Base-by-base conservation (phyloP, 2,113 vertebrate species). In the Pollimyrus isidori region DNA sequence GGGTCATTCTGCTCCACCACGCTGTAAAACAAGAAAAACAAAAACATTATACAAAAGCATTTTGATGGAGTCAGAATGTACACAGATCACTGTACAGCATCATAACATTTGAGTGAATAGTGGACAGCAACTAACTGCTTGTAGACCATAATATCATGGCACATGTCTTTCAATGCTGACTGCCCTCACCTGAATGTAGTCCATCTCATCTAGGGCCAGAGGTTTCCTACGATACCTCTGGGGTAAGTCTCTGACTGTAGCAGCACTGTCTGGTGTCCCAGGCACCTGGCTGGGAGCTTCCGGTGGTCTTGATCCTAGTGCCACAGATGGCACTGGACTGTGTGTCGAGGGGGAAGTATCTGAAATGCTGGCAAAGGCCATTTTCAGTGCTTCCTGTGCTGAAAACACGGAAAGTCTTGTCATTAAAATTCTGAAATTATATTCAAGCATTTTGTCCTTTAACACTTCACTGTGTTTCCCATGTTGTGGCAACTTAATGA, bases 1-100 rank as follows among this genome's bases (percentile, higher is more conserved):
- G 52, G 52, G 53, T 96, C 93, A 96, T 90, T 96, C 96, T 23
- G 96, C 95, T 91, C 96, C 96, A 4, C 96, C 95, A 5, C 94
- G 95, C 96, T 96, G 94, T 39, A 89, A 73, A 50, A 39, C n/a
- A 52, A n/a, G 65, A 42, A 46, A 48, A 89, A 45, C 7, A 7
- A 84, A 48, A 4, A 17, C 13, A 13, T 10, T 88, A 35, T 58
- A 80, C 9, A 15, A 80, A 26, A 19, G 26, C 13, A 53, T 87
- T 87, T 7, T 87, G n/a, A 35, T 39, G 19, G 17, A 53, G 45
- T 58, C 13, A 15, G 49, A 19, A 89, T 26, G 21, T 23, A n/a
- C 73, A 15, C 23, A 19, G 23, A 35, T 15, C 39, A n/a, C 1
- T 53, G 65, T 52, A 87, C 30, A 90, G 4, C 48, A n/a, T 53